These are phyloP conservation scores for Habrosyne pyritoides DNA, from an alignment of 2,888 invertebrate genomes.

Conservation along the genomic window DNA sequence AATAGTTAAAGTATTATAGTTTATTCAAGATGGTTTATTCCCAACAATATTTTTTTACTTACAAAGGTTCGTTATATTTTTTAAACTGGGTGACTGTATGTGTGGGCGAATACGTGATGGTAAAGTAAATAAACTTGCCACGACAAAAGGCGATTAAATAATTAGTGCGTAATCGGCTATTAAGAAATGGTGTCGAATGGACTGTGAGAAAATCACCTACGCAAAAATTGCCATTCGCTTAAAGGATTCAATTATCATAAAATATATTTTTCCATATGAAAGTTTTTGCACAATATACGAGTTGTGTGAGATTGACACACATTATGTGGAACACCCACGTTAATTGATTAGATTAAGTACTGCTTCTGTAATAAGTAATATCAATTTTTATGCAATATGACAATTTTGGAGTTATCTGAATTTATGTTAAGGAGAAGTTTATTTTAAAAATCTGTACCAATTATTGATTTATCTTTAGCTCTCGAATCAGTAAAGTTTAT, in stretches of 20 bases:
- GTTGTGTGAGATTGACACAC: background rate
- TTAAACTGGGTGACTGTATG: background rate
- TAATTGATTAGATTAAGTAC: constrained; percentile 6
- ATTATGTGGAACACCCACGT: constrained; percentile 7
- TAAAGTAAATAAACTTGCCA: background rate
- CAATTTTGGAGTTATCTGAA: constrained; percentile 13
- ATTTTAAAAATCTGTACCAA: too few relatives aligned
- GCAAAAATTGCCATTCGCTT: background rate
- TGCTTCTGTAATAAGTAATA: background rate
- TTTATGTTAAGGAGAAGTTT: background rate
- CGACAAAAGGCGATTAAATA: constrained; percentile 9
- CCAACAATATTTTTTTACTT: too few relatives aligned
- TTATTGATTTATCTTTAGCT: too few relatives aligned
- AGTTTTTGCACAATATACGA: constrained; percentile 3
- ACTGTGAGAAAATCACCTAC: constrained; percentile 6
- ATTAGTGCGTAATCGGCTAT: constrained; percentile 3
- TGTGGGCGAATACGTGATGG: background rate
- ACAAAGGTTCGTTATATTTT: too few relatives aligned
- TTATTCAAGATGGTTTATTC: too few relatives aligned
- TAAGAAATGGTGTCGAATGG: background rate
- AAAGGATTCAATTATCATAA: constrained; percentile 5
- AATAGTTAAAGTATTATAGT: too few relatives aligned
- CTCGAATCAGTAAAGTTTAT: too few relatives aligned
- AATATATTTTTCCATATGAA: background rate
- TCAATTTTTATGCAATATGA: constrained; percentile 11